These are phyloP conservation scores for Drosophila colorata DNA, from an alignment of 2,888 invertebrate species.

Conservation along the genomic window DNA sequence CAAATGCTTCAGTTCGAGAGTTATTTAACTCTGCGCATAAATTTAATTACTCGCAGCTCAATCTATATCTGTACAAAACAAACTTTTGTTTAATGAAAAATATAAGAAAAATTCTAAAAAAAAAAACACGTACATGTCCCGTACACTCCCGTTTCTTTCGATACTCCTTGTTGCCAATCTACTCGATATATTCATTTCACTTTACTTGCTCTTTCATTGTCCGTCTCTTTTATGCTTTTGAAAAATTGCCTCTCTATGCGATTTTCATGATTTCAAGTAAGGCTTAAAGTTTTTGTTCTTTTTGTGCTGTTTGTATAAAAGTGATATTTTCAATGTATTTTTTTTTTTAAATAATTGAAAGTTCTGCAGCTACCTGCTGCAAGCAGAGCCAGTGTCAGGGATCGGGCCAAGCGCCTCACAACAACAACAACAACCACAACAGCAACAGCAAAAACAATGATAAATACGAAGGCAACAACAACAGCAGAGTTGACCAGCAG, in stretches of 20 bases:
- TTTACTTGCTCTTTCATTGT: too few species aligned
- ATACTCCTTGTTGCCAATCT: too few species aligned
- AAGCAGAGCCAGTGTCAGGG: background rate
- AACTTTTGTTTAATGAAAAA: too few species aligned
- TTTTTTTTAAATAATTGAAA: background rate
- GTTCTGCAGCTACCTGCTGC: constrained; percentile 5
- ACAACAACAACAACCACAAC: constrained; percentile 20
- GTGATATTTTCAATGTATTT: too few species aligned
- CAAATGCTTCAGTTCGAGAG: too few species aligned
- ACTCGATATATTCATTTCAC: too few species aligned
- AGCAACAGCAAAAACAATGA: constrained; percentile 3
- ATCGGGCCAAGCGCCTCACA: constrained; percentile 8
- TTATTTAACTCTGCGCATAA: too few species aligned
- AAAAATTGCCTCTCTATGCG: background rate
- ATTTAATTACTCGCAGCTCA: background rate
- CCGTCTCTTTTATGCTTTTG: too few species aligned
- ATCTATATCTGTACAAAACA: background rate
- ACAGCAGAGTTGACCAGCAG: constrained; percentile 37
- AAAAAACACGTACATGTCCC: too few species aligned
- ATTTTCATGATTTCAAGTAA: background rate
- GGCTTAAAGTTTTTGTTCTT: background rate
- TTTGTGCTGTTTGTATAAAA: background rate
- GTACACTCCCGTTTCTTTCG: too few species aligned
- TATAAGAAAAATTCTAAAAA: too few species aligned
- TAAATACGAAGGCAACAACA: constrained; percentile 12